A percentile compares a stretch with the other conserved stretches of the same genome.
Evolutionary conservation across 2,888 invertebrate genomes (phyloP).

Genomic region (Polyommatus iphigenia): DNA sequence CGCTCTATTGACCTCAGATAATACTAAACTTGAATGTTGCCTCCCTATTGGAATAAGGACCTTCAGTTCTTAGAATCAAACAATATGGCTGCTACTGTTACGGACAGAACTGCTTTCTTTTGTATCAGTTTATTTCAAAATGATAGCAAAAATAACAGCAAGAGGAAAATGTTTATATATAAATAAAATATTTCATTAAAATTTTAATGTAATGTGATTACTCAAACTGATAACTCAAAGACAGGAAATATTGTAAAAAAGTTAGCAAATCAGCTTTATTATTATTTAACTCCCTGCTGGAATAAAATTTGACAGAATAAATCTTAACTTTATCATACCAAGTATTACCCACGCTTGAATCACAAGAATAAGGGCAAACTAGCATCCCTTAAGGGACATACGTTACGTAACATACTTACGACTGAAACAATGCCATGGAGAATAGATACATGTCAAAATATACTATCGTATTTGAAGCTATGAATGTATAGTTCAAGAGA

Average conservation of each 20-base stretch:
- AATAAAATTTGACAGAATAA: constrained; percentile 1
- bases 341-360: background rate
- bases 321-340: constrained; percentile 17
- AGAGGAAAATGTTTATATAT: background rate
- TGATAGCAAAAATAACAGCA: constrained; percentile 24
- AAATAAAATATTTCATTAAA: background rate
- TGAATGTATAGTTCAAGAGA: background rate
- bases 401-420: constrained; percentile 25
- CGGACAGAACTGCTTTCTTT: constrained; percentile 47
- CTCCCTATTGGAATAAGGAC: constrained; percentile 73
- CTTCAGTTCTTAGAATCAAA: constrained; percentile 69
- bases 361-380: constrained; percentile 29
- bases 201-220: background rate
- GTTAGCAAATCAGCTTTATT: background rate
- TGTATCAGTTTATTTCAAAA: constrained; percentile 35
- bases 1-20: constrained; percentile 68
- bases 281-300: too few relatives aligned
- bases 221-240: background rate
- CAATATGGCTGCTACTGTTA: constrained; percentile 61
- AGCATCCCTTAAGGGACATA: constrained; percentile 23
- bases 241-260: background rate
- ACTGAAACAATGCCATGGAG: constrained; percentile 22
- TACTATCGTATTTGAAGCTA: background rate
- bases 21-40: constrained; percentile 77
- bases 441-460: constrained; percentile 20